Percentiles rank a stretch among this genome's conserved stretches.
phyloP scores from a whole-genome alignment of 2,888 invertebrate genomes.

The Leucoma salicis region DNA sequence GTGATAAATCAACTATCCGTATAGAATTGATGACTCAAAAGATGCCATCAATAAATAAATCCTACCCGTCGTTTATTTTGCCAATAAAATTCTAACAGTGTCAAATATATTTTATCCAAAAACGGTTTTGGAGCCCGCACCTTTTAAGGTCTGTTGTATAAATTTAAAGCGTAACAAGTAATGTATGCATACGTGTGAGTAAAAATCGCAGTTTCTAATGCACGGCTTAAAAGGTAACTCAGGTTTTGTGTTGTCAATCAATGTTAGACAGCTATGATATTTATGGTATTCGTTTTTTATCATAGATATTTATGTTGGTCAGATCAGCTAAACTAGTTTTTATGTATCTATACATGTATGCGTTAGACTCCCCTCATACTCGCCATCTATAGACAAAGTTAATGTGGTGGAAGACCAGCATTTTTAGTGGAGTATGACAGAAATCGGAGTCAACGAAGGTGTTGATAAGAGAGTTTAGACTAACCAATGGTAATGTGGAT shows the following conservation, averaged over 20 bases:
- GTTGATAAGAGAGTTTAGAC: too few relatives aligned
- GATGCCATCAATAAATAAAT: slow-evolving; percentile 30
- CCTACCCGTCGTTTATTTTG: slow-evolving; percentile 23
- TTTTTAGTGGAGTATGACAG: too few relatives aligned
- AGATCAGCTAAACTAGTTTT: too few relatives aligned
- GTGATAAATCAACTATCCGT: slow-evolving; percentile 33
- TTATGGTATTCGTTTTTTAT: not conserved
- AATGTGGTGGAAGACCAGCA: too few relatives aligned
- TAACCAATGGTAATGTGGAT: too few relatives aligned
- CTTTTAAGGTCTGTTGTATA: slow-evolving; percentile 5
- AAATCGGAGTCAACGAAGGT: too few relatives aligned
- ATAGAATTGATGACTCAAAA: slow-evolving; percentile 34
- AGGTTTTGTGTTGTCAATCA: slow-evolving; percentile 3
- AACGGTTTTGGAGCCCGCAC: slow-evolving; percentile 3
- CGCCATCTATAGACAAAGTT: slow-evolving; percentile 9
- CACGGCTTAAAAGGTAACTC: slow-evolving; percentile 4
- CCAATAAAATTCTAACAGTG: slow-evolving; percentile 32
- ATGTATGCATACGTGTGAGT: slow-evolving; percentile 3
- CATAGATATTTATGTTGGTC: too few relatives aligned
- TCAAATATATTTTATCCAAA: slow-evolving; percentile 28
- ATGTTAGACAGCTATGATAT: slow-evolving; percentile 1
- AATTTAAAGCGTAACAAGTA: slow-evolving; percentile 14
- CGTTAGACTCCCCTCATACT: too few relatives aligned
- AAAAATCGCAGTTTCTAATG: slow-evolving; percentile 1
- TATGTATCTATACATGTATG: too few relatives aligned